Percentiles rank a stretch among this genome's conserved stretches.
Evolutionary conservation across 2,888 invertebrate genomes (phyloP).

Genomic region (Hydropsyche betteni): DNA sequence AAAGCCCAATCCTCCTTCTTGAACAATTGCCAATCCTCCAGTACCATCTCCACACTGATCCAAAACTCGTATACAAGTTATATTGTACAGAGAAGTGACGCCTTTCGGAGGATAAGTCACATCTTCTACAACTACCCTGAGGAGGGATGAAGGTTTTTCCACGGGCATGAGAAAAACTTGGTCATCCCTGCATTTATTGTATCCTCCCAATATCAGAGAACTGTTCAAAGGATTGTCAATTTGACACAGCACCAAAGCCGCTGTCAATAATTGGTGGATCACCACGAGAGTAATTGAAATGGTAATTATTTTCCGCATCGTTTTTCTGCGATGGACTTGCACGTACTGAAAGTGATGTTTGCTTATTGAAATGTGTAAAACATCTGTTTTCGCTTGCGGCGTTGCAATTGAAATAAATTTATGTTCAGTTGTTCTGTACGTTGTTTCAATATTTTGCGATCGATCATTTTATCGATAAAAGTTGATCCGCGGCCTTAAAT

Average conservation of each 20-base stretch:
- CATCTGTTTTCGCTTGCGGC: too few species aligned
- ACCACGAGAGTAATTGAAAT: too few species aligned
- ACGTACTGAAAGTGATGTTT: too few species aligned
- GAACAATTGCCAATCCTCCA: slow-evolving; percentile 54
- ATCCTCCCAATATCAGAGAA: too few species aligned
- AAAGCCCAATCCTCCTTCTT: slow-evolving; percentile 55
- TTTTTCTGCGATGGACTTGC: too few species aligned
- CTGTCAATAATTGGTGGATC: background rate
- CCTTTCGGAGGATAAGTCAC: slow-evolving; percentile 51
- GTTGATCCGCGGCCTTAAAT: too few species aligned
- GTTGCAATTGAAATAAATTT: too few species aligned
- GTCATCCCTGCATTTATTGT: slow-evolving; percentile 17
- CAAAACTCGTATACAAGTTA: slow-evolving; percentile 54
- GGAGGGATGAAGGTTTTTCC: slow-evolving; percentile 50
- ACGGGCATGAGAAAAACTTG: slow-evolving; percentile 41
- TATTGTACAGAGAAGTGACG: slow-evolving; percentile 47
- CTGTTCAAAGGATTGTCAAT: background rate
- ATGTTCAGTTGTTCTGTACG: too few species aligned
- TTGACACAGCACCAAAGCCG: background rate
- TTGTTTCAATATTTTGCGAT: too few species aligned
- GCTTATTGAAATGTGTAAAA: too few species aligned
- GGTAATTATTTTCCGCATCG: too few species aligned
- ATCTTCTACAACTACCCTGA: slow-evolving; percentile 51
- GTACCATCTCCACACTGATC: slow-evolving; percentile 56
- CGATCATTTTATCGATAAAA: too few species aligned